Conservation (phyloP, 2,113 vertebrate genomes). For the Syngnathus floridae region DNA sequence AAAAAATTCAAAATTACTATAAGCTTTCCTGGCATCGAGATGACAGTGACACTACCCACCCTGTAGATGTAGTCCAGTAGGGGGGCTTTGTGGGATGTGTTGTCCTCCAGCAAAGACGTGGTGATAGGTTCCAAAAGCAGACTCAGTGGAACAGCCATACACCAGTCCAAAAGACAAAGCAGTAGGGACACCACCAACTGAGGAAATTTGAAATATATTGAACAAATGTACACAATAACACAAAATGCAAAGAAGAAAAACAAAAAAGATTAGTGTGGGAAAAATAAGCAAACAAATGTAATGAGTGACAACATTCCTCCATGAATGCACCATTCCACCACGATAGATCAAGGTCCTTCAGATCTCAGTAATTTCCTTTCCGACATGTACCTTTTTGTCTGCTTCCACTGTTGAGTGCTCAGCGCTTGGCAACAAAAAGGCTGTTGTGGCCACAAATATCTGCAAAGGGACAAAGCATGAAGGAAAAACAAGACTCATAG, state of each 20-base stretch:
- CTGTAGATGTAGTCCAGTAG: conserved; percentile 95
- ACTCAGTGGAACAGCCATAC: conserved; percentile 86
- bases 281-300: conserved; percentile 13
- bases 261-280: neutral
- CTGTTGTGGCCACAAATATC: conserved; percentile 96
- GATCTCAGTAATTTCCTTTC: conserved; percentile 50
- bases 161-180: conserved; percentile 96
- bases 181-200: conserved; percentile 93
- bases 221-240: neutral
- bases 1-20: neutral
- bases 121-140: conserved; percentile 84
- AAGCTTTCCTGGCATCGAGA: neutral
- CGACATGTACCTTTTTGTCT: conserved; percentile 88
- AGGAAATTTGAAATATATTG: conserved; percentile 13
- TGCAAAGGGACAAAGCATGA: conserved; percentile 63
- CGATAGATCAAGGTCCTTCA: conserved; percentile 51
- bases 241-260: neutral
- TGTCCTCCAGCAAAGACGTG: conserved; percentile 77
- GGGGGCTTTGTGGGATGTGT: conserved; percentile 73
- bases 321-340: conserved; percentile 56
- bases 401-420: conserved; percentile 87
- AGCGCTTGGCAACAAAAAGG: conserved; percentile 91
- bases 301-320: conserved; percentile 54
- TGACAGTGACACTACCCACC: conserved; percentile 68
- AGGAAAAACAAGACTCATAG: conserved; percentile 2